Conservation (phyloP, 2,797 vertebrate genomes). For the Rhodeus uyekii region DNA sequence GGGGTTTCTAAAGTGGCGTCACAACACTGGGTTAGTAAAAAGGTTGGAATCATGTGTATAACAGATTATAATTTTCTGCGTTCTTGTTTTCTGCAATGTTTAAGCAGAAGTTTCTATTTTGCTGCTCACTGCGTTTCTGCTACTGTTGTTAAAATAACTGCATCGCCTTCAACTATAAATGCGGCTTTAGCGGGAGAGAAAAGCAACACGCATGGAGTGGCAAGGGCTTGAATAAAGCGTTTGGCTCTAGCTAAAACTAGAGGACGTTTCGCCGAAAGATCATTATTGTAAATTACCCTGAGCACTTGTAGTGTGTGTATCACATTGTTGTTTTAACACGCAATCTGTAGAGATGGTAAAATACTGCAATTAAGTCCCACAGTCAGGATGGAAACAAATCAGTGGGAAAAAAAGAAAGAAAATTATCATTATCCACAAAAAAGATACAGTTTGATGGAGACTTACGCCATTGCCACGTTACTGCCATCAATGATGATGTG, state of each 20-base stretch:
- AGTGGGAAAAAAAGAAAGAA: no score
- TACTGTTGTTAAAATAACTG: background rate
- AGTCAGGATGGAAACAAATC: no score
- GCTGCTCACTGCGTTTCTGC: background rate
- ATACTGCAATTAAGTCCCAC: no score
- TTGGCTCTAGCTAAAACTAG: background rate
- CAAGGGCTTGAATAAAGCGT: background rate
- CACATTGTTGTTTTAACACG: background rate
- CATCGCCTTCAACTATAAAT: background rate
- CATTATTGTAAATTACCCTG: background rate
- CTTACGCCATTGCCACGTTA: constrained; percentile 97
- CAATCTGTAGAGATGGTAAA: no score
- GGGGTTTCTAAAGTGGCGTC: no score
- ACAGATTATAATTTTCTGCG: background rate
- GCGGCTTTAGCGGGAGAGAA: background rate
- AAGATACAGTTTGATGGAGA: constrained; percentile 52
- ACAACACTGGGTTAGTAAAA: background rate
- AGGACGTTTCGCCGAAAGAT: background rate
- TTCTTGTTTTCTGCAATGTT: background rate
- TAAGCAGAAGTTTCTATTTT: background rate
- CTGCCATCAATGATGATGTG: constrained; percentile 96
- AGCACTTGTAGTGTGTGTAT: background rate
- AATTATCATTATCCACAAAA: background rate
- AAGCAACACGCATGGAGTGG: background rate
- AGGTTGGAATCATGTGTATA: background rate